phyloP scores from a whole-genome alignment of 2,113 vertebrate genomes.

The Ptychochromis oligacanthus region DNA sequence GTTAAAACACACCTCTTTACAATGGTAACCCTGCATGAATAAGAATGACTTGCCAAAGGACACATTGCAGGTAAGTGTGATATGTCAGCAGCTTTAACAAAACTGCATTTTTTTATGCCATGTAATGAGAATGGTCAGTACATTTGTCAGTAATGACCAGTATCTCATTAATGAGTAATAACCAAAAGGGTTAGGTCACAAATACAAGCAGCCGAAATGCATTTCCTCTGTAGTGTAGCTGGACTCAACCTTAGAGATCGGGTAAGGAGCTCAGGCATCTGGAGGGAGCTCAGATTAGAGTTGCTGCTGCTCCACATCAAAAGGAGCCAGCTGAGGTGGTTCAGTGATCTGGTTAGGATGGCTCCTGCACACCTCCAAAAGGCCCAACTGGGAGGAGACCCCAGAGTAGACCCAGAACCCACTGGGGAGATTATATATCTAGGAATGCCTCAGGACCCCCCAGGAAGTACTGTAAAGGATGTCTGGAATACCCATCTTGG shows the following conservation, averaged over 20 bases:
- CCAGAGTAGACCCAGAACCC: not conserved
- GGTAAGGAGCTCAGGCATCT: not conserved
- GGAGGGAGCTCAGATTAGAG: not conserved
- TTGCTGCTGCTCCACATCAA: not conserved
- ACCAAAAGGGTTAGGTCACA: too few relatives aligned
- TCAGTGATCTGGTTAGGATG: not conserved
- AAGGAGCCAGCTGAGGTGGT: not conserved
- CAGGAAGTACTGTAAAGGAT: not conserved
- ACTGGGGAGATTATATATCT: not conserved
- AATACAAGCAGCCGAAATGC: too few relatives aligned
- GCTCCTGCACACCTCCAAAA: not conserved
- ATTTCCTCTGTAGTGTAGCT: not conserved
- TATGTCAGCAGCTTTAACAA: not conserved
- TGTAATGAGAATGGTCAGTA: not conserved
- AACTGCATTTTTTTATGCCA: too few relatives aligned
- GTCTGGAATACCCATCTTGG: not conserved
- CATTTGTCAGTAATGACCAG: too few relatives aligned
- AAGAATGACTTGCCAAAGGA: fast-evolving
- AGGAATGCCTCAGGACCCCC: not conserved
- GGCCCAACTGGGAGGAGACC: not conserved
- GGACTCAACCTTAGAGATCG: not conserved
- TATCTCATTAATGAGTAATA: too few relatives aligned
- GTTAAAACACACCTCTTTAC: not conserved
- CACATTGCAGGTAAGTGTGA: not conserved
- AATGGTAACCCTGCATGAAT: not conserved